Percentiles rank a stretch among this genome's conserved stretches.
Evolutionary conservation across 2,113 vertebrate genomes (phyloP).

Genomic region (Psophia crepitans): DNA sequence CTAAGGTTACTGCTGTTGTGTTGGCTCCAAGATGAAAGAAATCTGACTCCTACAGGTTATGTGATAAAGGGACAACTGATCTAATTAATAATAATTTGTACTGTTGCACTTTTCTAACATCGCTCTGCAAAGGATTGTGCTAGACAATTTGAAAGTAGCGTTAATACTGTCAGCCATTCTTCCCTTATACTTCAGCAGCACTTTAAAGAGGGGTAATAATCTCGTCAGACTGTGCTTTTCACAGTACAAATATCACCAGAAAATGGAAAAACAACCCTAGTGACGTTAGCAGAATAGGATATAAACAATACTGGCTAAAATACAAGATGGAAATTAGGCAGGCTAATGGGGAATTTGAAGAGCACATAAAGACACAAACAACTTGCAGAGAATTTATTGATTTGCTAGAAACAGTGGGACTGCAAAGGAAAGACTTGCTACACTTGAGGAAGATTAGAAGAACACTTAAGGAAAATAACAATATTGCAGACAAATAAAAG

Average conservation of each 20-base stretch:
- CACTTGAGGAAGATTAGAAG: not conserved
- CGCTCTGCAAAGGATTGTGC: not conserved
- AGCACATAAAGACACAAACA: not conserved
- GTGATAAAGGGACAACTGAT: not conserved
- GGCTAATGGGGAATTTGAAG: slow-evolving; percentile 10
- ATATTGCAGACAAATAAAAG: not conserved
- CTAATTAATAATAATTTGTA: not conserved
- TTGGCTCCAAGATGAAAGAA: not conserved
- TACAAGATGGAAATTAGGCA: slow-evolving; percentile 29
- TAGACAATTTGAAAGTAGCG: not conserved
- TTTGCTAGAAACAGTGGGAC: not conserved
- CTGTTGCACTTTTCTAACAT: not conserved
- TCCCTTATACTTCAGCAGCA: not conserved
- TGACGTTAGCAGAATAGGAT: not conserved
- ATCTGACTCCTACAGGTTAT: slow-evolving; percentile 18
- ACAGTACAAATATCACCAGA: not conserved
- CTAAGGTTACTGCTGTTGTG: not conserved
- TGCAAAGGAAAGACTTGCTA: not conserved
- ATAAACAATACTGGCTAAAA: slow-evolving; percentile 33
- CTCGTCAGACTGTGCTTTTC: not conserved
- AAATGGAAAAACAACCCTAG: not conserved
- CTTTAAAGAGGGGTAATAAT: not conserved
- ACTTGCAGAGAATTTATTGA: not conserved
- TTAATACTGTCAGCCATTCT: not conserved
- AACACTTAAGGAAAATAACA: not conserved